Conservation (phyloP, 2,888 invertebrate genomes). For the Meta bourneti region DNA sequence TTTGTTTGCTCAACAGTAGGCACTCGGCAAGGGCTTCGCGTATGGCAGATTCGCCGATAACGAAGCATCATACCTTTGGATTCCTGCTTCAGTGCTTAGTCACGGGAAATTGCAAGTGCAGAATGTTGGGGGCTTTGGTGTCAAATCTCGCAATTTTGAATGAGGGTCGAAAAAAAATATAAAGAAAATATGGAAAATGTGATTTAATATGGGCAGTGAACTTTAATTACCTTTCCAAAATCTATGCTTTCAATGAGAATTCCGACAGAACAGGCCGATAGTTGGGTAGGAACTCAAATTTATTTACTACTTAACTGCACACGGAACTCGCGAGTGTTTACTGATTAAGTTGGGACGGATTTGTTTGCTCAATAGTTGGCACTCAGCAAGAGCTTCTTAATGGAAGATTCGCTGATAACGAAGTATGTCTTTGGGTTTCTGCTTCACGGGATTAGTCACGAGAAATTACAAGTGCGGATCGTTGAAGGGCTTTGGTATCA, state of each 20-base stretch:
- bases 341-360: neutral
- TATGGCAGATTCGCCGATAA: neutral
- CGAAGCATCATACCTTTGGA: neutral
- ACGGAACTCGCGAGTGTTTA: neutral
- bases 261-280: neutral
- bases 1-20: neutral
- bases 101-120: neutral
- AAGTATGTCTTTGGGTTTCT: neutral
- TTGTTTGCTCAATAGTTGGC: neutral
- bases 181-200: too few relatives aligned
- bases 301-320: neutral
- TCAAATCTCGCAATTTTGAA: too few relatives aligned
- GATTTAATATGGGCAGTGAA: too few relatives aligned
- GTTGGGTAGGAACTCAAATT: neutral
- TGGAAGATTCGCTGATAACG: neutral
- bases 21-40: neutral
- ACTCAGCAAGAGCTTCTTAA: neutral
- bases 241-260: too few relatives aligned
- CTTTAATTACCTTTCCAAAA: too few relatives aligned
- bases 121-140: too few relatives aligned
- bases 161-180: too few relatives aligned
- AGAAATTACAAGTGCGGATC: too few relatives aligned
- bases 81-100: neutral
- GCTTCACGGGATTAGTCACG: neutral
- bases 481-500: too few relatives aligned